Base-by-base conservation (phyloP, 2,888 invertebrate species). In the Machimus atricapillus region DNA sequence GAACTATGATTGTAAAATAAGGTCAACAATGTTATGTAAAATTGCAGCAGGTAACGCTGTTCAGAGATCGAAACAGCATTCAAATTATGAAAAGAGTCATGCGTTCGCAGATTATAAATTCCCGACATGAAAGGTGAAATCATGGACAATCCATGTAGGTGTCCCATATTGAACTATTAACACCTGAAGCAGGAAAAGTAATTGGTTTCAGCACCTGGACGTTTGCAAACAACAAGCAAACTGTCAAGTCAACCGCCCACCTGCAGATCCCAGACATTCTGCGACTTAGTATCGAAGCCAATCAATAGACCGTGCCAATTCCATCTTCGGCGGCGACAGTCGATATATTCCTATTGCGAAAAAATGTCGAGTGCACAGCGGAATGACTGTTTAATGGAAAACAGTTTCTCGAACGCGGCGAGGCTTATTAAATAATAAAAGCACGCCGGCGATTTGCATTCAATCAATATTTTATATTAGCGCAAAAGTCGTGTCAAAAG, bases 81-180 rank as follows among this genome's bases (percentile, higher is more conserved):
- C 9, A 19, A 66, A 66, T 66, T 66, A 66, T 52, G 52, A 79
- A 79, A 79, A 79, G 52, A 79, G 46, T 79, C 52, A 46, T 79
- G 79, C 52, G 23, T n/a, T 19, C 19, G 8, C 16, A 27, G 88
- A 88, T 89, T 90, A 89, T 88, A 90, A 89, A 90, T 90, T 89
- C 90, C 89, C 87, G 88, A 89, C 90, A 89, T 90, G 89, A 89
- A 89, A 89, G 89, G 89, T 89, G 88, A 89, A 89, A 89, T 89
- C 88, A 89, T 88, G 88, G 89, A 87, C 87, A 85, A 88, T 81
- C 43, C 85, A 46, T 85, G 74, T 83, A 83, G 82, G 82, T 73
- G 85, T 85, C 74, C 46, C 85, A 43, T 74, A 74, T 85, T 85
- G 85, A 85, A 85, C 85, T 85, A 85, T 85, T 85, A 85, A 85